Evolutionary conservation across 2,888 invertebrate species (phyloP).

Genomic region (Nebria salina): DNA sequence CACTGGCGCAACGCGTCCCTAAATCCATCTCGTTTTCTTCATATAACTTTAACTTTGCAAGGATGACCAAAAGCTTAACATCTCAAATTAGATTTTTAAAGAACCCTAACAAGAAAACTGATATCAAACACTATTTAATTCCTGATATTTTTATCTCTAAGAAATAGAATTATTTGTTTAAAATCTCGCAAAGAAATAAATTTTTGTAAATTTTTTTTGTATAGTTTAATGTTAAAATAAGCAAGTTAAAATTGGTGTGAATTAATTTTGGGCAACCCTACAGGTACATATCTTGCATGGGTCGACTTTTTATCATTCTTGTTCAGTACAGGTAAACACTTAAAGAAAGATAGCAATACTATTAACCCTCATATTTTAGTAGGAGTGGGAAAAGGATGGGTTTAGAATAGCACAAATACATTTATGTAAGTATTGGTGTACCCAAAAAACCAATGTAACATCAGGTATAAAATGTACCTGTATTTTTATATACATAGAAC

Average conservation of each 20-base stretch:
- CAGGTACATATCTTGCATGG: constrained; percentile 48
- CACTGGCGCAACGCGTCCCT: constrained; percentile 33
- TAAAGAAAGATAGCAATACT: constrained; percentile 48
- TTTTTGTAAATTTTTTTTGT: too few relatives aligned
- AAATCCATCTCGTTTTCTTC: constrained; percentile 12
- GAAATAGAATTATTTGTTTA: too few relatives aligned
- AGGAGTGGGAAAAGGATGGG: background rate
- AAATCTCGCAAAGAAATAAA: too few relatives aligned
- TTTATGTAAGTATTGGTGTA: constrained; percentile 3
- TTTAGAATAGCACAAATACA: constrained; percentile 3
- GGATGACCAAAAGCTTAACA: constrained; percentile 18
- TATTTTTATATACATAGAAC: background rate
- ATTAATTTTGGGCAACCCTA: constrained; percentile 37
- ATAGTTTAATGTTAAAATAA: too few relatives aligned
- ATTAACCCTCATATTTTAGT: background rate
- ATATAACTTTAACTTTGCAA: background rate
- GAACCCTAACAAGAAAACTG: background rate
- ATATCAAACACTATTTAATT: too few relatives aligned
- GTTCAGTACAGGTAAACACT: constrained; percentile 53
- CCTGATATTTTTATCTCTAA: too few relatives aligned
- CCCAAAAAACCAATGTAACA: background rate
- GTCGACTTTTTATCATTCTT: constrained; percentile 58
- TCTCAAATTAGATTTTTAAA: constrained; percentile 4
- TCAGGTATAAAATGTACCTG: constrained; percentile 39
- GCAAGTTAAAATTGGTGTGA: background rate